Evolutionary conservation across 1,140 invertebrate genomes (phyloP).

Genomic region (Pseudomyrmex pallidus): DNA sequence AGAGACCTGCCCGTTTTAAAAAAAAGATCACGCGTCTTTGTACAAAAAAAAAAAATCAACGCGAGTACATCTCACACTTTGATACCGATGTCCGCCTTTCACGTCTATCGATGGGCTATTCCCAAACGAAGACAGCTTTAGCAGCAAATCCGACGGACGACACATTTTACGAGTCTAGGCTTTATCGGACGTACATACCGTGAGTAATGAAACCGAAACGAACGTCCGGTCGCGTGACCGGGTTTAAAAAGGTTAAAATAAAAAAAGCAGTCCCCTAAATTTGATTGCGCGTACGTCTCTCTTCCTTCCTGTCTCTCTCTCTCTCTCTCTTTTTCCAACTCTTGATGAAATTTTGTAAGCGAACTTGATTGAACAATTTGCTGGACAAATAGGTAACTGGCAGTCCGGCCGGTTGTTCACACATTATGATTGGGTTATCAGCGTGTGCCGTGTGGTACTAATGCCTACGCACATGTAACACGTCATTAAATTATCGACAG

Average conservation of each 20-base stretch:
- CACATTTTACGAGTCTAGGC: slow-evolving; percentile 26
- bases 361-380: slow-evolving; percentile 8
- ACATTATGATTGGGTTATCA: slow-evolving; percentile 42
- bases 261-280: slow-evolving; percentile 26
- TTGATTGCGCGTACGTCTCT: background rate
- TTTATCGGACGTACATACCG: slow-evolving; percentile 36
- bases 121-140: slow-evolving; percentile 29
- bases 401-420: slow-evolving; percentile 14
- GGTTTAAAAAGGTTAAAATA: background rate
- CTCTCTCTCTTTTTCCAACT: too few relatives aligned
- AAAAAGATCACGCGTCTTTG: background rate
- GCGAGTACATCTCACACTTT: background rate
- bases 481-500: slow-evolving; percentile 53
- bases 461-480: background rate
- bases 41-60: background rate
- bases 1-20: too few relatives aligned
- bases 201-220: slow-evolving; percentile 56
- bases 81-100: background rate
- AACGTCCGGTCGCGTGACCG: background rate
- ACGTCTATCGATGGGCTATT: slow-evolving; percentile 1
- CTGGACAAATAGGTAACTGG: slow-evolving; percentile 24
- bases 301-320: background rate
- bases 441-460: slow-evolving; percentile 34
- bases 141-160: background rate
- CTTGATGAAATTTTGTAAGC: slow-evolving; percentile 24